Evolutionary conservation across 2,113 vertebrate species (phyloP), one percentile per base, ranked within the genome.

Genomic region (Acinonyx jubatus): DNA sequence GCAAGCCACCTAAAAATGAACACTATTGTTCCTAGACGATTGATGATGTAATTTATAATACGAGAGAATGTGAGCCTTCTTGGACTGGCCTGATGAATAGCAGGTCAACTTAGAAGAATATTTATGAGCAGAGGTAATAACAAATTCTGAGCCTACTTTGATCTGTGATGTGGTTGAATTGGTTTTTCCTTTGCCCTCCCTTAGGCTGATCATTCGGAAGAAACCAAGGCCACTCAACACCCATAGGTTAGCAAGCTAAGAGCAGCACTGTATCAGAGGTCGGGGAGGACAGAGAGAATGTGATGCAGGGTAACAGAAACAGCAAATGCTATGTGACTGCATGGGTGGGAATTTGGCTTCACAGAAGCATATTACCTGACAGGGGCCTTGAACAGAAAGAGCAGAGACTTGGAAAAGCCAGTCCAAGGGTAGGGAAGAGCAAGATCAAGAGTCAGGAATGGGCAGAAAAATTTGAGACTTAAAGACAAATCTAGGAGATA

Each of bases 131-230:
- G 71, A 81, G 73, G 71, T 94, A 78, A 91, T 81, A 92, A 76
- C 65, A 80, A 97, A 98, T 91, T 92, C 96, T 76, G 74, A 76
- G 78, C 33, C 25, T 41, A 18, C 85, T 94, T 94, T 97, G 95
- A 97, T 96, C 89, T 97, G 89, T 79, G 81, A 96, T 89, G 94
- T 94, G 76, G 89, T 88, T 96, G 81, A 91, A 84, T 85, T 90
- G 84, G 29, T 91, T 95, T 92, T 92, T 33, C 84, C 84, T 61
- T 92, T 50, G n/a, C 57, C 48, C 16, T 91, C 12, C 6, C 4
- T 50, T 23, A 71, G 25, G 71, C 16, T 45, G 45, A 61, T 78
- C 45, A 82, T 71, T 6, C 45, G 4, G 1, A 48, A 50, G 52
- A 82, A 95, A 85, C 57, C 12, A 27, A 76, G 69, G 52, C 63